phyloP scores from a whole-genome alignment of 2,888 invertebrate species.

The Calameuta filiformis region DNA sequence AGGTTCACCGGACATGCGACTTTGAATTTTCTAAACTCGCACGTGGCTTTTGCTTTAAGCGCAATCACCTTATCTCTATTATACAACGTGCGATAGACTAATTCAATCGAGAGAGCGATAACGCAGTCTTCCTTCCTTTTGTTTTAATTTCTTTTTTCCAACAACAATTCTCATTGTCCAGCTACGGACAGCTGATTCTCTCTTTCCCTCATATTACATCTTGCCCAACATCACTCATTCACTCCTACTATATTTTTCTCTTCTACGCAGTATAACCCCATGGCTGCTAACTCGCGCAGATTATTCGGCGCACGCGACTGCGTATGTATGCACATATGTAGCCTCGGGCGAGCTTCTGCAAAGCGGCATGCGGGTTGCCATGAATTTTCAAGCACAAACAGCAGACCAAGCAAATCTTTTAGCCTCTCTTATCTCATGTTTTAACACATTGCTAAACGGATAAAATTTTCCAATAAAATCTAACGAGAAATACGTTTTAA shows the following conservation, averaged over 20 bases:
- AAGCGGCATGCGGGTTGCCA: background rate
- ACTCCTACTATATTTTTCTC: background rate
- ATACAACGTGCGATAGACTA: background rate
- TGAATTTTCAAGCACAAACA: background rate
- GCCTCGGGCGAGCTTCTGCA: background rate
- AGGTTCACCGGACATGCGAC: background rate
- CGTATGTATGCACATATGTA: background rate
- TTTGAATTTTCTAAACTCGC: background rate
- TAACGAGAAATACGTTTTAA: too few relatives aligned
- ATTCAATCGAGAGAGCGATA: background rate
- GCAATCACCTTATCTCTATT: background rate
- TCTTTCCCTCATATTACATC: background rate
- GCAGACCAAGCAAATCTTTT: background rate
- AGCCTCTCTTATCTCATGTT: background rate
- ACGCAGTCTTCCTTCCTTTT: background rate
- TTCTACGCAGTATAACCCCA: background rate
- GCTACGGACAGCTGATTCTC: background rate
- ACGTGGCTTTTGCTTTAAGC: background rate
- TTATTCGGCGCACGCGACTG: background rate
- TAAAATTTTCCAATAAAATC: too few relatives aligned
- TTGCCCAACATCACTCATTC: too few relatives aligned
- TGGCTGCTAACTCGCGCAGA: background rate
- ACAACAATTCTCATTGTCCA: background rate
- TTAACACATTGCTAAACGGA: background rate
- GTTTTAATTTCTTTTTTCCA: background rate